Evolutionary conservation across 2,797 vertebrate genomes (phyloP).

Genomic region (Crocodylus rhombifer): DNA sequence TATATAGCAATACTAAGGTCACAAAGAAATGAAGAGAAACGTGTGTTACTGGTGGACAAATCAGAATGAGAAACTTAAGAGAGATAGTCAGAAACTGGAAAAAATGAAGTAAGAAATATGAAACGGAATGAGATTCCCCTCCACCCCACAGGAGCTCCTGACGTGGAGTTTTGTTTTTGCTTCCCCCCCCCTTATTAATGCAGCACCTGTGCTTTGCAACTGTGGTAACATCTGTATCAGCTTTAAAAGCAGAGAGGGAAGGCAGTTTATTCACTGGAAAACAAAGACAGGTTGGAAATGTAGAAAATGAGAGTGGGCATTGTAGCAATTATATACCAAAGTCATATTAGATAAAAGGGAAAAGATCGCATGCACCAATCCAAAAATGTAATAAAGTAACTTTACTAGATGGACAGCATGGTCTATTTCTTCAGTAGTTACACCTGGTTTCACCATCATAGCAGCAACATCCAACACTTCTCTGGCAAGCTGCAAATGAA

Average conservation of each 20-base stretch:
- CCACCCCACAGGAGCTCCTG: neutral
- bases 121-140: neutral
- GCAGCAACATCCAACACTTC: constrained; percentile 97
- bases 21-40: neutral
- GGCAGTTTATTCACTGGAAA: neutral
- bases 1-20: neutral
- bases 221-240: neutral
- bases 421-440: constrained; percentile 98
- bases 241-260: neutral
- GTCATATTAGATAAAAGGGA: neutral
- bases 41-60: neutral
- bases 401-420: constrained; percentile 97
- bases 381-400: constrained; percentile 31
- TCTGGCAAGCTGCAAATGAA: constrained; percentile 89
- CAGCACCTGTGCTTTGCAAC: neutral
- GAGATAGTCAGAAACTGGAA: constrained; percentile 1
- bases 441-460: constrained; percentile 94
- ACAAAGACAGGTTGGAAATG: neutral
- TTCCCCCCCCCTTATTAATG: neutral
- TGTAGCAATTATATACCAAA: neutral
- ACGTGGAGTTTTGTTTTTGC: neutral
- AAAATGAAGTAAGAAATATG: neutral
- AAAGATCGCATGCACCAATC: neutral
- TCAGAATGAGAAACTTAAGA: neutral
- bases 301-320: neutral